Percentiles rank a stretch among this genome's conserved stretches.
Evolutionary conservation across 2,888 invertebrate species (phyloP).

Genomic region (Acanthopleura granulata): DNA sequence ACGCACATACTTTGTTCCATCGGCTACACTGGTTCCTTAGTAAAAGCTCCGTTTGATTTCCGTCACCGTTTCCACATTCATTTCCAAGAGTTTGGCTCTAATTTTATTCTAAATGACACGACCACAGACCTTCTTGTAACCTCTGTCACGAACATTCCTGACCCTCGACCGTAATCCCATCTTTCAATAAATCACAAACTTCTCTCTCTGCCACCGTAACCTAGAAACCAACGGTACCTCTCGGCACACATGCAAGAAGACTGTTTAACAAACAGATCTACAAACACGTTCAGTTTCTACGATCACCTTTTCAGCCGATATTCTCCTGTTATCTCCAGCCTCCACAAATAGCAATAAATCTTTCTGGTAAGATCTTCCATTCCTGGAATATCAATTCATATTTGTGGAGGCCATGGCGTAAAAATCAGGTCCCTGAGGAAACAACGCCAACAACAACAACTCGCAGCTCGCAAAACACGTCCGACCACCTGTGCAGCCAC

Average conservation of each 20-base stretch:
- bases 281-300: not conserved
- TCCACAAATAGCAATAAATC: not conserved
- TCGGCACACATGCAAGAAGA: not conserved
- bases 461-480: too few species aligned
- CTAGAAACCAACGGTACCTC: not conserved
- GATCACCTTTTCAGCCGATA: not conserved
- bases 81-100: too few species aligned
- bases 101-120: not conserved
- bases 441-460: too few species aligned
- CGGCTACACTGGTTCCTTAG: not conserved
- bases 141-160: not conserved
- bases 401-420: too few species aligned
- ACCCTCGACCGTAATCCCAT: not conserved
- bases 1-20: not conserved
- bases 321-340: not conserved
- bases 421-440: too few species aligned
- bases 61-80: not conserved
- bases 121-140: not conserved
- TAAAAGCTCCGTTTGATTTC: not conserved
- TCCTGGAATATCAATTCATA: not conserved
- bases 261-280: not conserved
- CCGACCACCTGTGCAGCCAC: too few species aligned
- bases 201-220: not conserved
- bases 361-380: not conserved
- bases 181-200: not conserved